Base-by-base conservation (phyloP, 2,888 invertebrate genomes). In the Aspidapion aeneum region DNA sequence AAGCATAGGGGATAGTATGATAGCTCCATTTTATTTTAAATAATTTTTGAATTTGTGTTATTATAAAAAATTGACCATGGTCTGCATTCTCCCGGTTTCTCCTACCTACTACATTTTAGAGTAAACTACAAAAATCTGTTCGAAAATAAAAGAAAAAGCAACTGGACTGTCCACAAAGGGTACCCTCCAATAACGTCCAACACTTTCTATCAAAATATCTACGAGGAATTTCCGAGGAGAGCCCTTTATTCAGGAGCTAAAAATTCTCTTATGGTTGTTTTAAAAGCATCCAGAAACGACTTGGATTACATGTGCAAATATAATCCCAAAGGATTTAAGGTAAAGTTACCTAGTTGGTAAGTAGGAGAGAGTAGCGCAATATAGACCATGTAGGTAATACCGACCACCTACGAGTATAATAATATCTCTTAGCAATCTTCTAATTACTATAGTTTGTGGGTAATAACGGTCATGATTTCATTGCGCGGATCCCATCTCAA, bases 21-120 rank as follows among this genome's bases (percentile, higher is more conserved):
- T 16, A 58, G 17, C 18, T 48, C 2, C 16, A 48, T n/a, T 18
- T 57, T 58, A 51, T 17, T 17, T 1, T 52, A 52, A 52, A 52
- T 18, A 1, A 18, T 60, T 60, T 16, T 19, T 55, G 60, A 48
- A 1, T 54, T 7, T 5, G 1, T 1, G 20, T 21, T 50, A 49
- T 7, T 3, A 55, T 55, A 21, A 21, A 57, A 55, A 18, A 55
- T 59, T n/a, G n/a, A n/a, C n/a, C n/a, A n/a, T n/a, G 19, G 78
- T 85, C 12, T 56, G 84, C 87, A 0, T 90, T 87, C 76, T 90
- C 90, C 0, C 81, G 84, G n/a, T n/a, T n/a, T n/a, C n/a, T n/a
- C n/a, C n/a, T n/a, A n/a, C n/a, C n/a, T n/a, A n/a, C n/a, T n/a
- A n/a, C n/a, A n/a, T n/a, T 82, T 85, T 0, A 83, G 86, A 16